Evolutionary conservation across 1,140 invertebrate species (phyloP), one percentile per base, ranked within the genome.

Genomic region (Cydia pomonella): DNA sequence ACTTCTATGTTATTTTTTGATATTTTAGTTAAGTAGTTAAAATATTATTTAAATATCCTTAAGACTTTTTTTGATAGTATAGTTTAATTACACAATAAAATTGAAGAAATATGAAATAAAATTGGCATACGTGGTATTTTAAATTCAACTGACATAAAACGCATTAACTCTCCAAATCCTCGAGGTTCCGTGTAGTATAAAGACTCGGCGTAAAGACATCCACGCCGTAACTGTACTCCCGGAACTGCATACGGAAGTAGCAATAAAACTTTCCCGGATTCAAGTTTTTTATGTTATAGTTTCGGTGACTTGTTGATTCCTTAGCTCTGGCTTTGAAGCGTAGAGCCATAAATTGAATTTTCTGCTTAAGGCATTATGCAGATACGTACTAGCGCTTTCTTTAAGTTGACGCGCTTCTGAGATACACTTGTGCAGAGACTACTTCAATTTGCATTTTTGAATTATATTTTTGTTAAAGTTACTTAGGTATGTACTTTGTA

Each of bases 241-340:
- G 62, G 38, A 64, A 75, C 64, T 47, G 74, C 38, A 75, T 71
- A 62, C 66, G 74, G 64, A 71, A 75, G 74, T 63, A 33, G 74
- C 64, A 71, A 71, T 75, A 75, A 75, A 75, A 75, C 64, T 75
- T 63, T 44, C 41, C 63, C 47, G 64, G 66, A 69, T 66, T 73
- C 63, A 29, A 69, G 64, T 69, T 69, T 69, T 69, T 69, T 69
- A 69, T 69, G 64, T 69, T 69, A 69, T 33, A 69, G 64, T 75
- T 66, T 71, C 74, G 66, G 66, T 71, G 74, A 75, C 74, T 75
- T 75, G 74, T 75, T 75, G 74, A 75, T 69, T 75, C 64, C 50
- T 75, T 75, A 75, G 29, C 53, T 25, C 16, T 44, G 47, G 27
- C n/a, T 69, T 18, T 33, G 29, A 38, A 69, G 64, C 27, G 27